Percentiles rank a stretch among this genome's conserved stretches.
Evolutionary conservation across 2,888 invertebrate species (phyloP).

Genomic region (Caenorhabditis uteleia): DNA sequence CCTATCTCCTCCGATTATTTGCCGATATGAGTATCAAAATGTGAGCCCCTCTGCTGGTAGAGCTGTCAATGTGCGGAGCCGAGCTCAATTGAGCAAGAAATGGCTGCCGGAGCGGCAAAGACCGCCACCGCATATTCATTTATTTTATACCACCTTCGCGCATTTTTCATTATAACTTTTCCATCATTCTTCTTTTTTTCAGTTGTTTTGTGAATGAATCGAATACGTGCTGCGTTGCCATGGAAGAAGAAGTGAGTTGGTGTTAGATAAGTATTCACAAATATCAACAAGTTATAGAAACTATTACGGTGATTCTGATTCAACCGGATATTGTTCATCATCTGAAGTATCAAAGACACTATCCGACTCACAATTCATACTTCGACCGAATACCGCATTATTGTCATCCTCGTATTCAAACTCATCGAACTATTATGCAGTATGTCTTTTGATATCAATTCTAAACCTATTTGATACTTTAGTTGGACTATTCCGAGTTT

Average conservation of each 20-base stretch:
- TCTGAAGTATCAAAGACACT: conserved; percentile 34
- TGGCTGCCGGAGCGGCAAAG: too few species aligned
- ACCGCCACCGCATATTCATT: too few species aligned
- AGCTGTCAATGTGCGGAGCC: too few species aligned
- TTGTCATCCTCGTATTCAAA: conserved; percentile 20
- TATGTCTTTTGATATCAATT: not conserved
- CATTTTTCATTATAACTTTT: too few species aligned
- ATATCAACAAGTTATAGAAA: conserved; percentile 5
- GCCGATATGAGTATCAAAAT: too few species aligned
- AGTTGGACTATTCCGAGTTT: conserved; percentile 17
- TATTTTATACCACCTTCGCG: too few species aligned
- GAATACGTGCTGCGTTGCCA: too few species aligned
- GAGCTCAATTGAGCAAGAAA: too few species aligned
- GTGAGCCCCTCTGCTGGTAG: too few species aligned
- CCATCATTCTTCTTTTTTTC: too few species aligned
- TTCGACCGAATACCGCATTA: conserved; percentile 32
- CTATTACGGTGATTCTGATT: conserved; percentile 45
- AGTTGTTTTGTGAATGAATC: too few species aligned
- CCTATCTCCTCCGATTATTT: too few species aligned
- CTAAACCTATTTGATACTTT: not conserved
- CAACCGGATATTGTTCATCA: conserved; percentile 45
- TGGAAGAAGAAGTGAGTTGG: conserved; percentile 27
- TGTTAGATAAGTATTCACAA: not conserved
- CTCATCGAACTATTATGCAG: conserved; percentile 23
- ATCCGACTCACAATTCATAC: conserved; percentile 49